Percentiles rank a stretch among this genome's conserved stretches.
Evolutionary conservation across 2,888 invertebrate species (phyloP).

Genomic region (Chloromyia formosa): DNA sequence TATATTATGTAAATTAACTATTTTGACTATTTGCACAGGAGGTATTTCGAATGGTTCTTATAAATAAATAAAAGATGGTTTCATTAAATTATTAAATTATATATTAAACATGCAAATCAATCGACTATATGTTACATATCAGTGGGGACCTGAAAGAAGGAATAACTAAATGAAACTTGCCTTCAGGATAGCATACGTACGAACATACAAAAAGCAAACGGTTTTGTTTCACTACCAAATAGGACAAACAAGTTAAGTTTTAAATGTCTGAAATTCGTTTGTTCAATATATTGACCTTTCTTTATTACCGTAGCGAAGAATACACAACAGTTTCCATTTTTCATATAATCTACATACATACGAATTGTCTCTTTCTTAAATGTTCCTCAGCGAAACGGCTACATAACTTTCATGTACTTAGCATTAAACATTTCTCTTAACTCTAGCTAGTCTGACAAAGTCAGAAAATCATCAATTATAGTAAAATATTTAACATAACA

Average conservation of each 20-base stretch:
- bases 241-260: background rate
- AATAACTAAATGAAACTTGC: constrained; percentile 3
- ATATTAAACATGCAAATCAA: background rate
- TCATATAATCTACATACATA: no score
- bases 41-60: background rate
- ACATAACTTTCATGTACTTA: background rate
- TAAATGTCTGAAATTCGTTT: background rate
- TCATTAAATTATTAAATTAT: no score
- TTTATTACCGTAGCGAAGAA: no score
- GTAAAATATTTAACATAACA: background rate
- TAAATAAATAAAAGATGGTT: background rate
- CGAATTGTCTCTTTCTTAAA: background rate
- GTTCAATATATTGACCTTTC: background rate
- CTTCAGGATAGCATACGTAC: background rate
- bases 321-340: no score
- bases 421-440: background rate
- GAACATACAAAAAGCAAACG: no score
- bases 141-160: background rate
- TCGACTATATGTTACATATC: constrained; percentile 21
- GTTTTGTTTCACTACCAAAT: constrained; percentile 16
- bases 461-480: background rate
- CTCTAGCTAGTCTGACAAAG: background rate
- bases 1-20: constrained; percentile 9
- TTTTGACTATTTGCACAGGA: constrained; percentile 14
- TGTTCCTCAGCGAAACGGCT: background rate